Evolutionary conservation across 2,888 invertebrate genomes (phyloP).

Genomic region (Orchesella flavescens): DNA sequence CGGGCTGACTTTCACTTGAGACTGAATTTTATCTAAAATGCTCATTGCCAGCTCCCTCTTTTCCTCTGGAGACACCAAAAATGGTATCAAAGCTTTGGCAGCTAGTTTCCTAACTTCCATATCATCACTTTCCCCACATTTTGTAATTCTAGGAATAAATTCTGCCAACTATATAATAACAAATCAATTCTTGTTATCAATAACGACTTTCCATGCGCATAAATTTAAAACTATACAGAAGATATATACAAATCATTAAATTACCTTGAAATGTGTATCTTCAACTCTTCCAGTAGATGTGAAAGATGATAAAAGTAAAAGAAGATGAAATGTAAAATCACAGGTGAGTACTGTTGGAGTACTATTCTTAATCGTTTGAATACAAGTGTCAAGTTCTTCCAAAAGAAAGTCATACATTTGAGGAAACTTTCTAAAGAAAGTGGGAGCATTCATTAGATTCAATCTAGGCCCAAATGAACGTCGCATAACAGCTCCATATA

Average conservation of each 20-base stretch:
- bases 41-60: slow-evolving; percentile 38
- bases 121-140: slow-evolving; percentile 81
- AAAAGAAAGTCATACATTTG: slow-evolving; percentile 79
- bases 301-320: slow-evolving; percentile 69
- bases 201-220: neutral
- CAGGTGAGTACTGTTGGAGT: slow-evolving; percentile 11
- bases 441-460: slow-evolving; percentile 76
- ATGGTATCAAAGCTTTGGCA: slow-evolving; percentile 70
- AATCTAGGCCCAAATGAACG: slow-evolving; percentile 85
- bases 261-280: slow-evolving; percentile 67
- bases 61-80: slow-evolving; percentile 63
- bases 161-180: slow-evolving; percentile 77
- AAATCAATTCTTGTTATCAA: neutral
- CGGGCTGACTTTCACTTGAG: slow-evolving; percentile 8
- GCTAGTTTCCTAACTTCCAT: slow-evolving; percentile 81
- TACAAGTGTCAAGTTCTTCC: slow-evolving; percentile 74
- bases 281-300: slow-evolving; percentile 65
- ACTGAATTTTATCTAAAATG: slow-evolving; percentile 37
- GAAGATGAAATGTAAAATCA: slow-evolving; percentile 70
- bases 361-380: slow-evolving; percentile 50
- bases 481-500: slow-evolving; percentile 87
- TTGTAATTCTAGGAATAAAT: slow-evolving; percentile 80
- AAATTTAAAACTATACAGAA: slow-evolving; percentile 16
- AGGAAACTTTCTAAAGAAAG: slow-evolving; percentile 86
- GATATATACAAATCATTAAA: neutral